These are phyloP conservation scores for Podargus strigoides DNA, from an alignment of 2,797 vertebrate species.

Conservation along the genomic window DNA sequence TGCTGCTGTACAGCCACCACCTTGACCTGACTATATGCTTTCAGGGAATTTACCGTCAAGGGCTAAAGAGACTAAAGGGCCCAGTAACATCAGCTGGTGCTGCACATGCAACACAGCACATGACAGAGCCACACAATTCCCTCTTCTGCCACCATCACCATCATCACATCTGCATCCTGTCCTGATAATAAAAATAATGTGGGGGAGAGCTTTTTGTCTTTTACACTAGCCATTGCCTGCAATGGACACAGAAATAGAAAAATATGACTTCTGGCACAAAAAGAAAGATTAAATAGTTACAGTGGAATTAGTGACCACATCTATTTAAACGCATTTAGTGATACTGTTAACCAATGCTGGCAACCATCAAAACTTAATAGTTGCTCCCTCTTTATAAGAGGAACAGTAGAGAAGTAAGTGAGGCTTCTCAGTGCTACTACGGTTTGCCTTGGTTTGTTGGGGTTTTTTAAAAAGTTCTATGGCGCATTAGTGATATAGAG, in stretches of 20 bases:
- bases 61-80: background rate
- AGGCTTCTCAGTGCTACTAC: constrained; percentile 16
- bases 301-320: constrained; percentile 38
- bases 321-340: constrained; percentile 16
- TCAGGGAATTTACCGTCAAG: background rate
- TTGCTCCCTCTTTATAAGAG: constrained; percentile 22
- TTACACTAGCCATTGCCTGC: constrained; percentile 71
- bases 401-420: constrained; percentile 27
- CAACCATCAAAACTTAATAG: constrained; percentile 27
- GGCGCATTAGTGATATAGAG: background rate
- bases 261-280: constrained; percentile 44
- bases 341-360: constrained; percentile 34
- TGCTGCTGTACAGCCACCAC: constrained; percentile 15
- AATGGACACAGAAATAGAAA: constrained; percentile 69
- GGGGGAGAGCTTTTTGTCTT: background rate
- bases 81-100: background rate
- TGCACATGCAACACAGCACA: background rate
- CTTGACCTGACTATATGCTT: background rate
- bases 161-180: background rate
- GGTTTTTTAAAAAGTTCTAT: constrained; percentile 6
- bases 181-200: background rate
- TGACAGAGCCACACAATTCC: background rate
- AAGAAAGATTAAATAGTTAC: constrained; percentile 43
- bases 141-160: background rate
- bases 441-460: background rate